Evolutionary conservation across 2,888 invertebrate genomes (phyloP), one percentile per base, ranked within the genome.

Genomic region (Polymixis flavicincta): DNA sequence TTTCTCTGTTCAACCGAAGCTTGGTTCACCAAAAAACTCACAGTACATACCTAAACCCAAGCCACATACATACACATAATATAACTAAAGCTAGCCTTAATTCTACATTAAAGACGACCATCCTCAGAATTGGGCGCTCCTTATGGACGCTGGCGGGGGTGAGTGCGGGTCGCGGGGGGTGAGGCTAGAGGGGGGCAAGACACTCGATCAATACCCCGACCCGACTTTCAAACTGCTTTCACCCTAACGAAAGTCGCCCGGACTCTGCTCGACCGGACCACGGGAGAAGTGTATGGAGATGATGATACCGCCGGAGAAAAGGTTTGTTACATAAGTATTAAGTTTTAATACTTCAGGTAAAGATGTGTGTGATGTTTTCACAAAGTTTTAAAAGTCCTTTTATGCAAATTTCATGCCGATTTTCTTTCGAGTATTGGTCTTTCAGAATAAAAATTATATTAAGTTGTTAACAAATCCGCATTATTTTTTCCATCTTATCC

Each of bases 201-300:
- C 95, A 96, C 95, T 95, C 95, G 96, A 96, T 96, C 96, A 96
- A 96, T 96, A 96, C 96, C 93, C 96, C 93, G 94, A 94, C 95
- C 95, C 96, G 96, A 96, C 96, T 96, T 96, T 96, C 96, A 96
- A 96, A 96, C 96, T 96, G 96, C 95, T 96, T 96, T 96, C 96
- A 95, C 96, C 96, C 96, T 96, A 95, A 95, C 94, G 96, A 96
- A 96, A 96, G 96, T 96, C 95, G 95, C 93, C 93, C 95, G 95
- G 94, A 94, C 95, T 94, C 93, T 90, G 92, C 93, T 92, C 93
- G 92, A 92, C 90, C 92, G 93, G 91, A 92, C 92, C 91, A 89
- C 88, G 86, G 82, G 69, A 76, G 82, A 92, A 72, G 28, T 75
- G 2, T 83, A 83, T 80, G 76, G 94, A 95, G 95, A 52, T 91